Evolutionary conservation across 2,888 invertebrate genomes (phyloP), one percentile per base, ranked within the genome.

Genomic region (Chymomyza caudatula): DNA sequence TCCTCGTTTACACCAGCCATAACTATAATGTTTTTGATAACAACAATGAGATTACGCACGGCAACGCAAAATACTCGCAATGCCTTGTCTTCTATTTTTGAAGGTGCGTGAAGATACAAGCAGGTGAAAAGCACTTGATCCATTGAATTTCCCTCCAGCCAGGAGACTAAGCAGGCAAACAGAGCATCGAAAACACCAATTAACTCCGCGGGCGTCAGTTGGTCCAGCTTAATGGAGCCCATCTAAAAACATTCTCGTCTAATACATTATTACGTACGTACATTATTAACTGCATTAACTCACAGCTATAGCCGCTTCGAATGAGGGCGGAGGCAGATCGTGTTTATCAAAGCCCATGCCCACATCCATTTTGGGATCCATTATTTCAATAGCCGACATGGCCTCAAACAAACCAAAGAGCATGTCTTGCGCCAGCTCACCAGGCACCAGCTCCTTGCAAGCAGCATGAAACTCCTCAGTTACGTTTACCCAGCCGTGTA

Each of bases 301-400:
- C 89, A 96, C 96, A 88, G 94, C 93, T 29, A 97, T 94, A 59
- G 97, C 96, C 88, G 97, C 96, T 75, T 96, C 94, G 87, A 98
- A 96, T 65, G 95, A 96, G 51, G 96, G 93, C 4, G 96, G 95
- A 86, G 96, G 95, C 64, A 96, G 94, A 85, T 94, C 94, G 13
- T 95, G 95, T 73, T 97, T 93, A 89, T 98, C 98, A 89, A 97
- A 98, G 73, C 96, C 92, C 97, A 99, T 98, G 4, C 99, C 99
- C 1, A 98, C 98, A 92, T 99, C 99, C 99, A 99, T 99, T 92
- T 99, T 99, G 0, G 99, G 98, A 89, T 99, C 99, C 99, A 99
- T 99, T 96, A 99, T 98, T 91, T 99, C 99, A 83, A 99, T 99
- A 0, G 99, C 99, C 0, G 98, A 98, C 99, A 99, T 99, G 0